A percentile compares a stretch with the other conserved stretches of the same genome.
Evolutionary conservation across 2,113 vertebrate genomes (phyloP).

Genomic region (Pristiophorus japonicus): DNA sequence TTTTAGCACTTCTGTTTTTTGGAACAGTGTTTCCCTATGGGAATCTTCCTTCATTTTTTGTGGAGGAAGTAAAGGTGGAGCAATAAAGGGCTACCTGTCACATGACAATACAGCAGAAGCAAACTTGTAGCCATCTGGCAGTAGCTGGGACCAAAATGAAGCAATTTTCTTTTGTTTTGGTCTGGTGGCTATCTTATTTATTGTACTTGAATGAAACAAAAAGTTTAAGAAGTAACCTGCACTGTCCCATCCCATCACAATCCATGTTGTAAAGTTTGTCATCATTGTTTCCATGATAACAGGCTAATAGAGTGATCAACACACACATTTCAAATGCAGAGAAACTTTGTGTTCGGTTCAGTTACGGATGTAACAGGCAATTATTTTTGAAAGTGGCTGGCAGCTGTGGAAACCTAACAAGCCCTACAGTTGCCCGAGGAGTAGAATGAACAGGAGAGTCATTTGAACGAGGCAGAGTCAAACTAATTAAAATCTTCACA

Average conservation of each 20-base stretch:
- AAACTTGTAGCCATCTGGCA: too few relatives aligned
- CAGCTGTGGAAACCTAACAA: not conserved
- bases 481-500: not conserved
- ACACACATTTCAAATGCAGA: not conserved
- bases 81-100: too few relatives aligned
- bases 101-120: too few relatives aligned
- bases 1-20: too few relatives aligned
- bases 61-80: too few relatives aligned
- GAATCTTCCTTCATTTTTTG: too few relatives aligned
- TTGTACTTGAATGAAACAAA: not conserved
- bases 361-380: not conserved
- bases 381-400: too few relatives aligned
- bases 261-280: not conserved
- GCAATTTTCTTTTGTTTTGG: not conserved
- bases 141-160: not conserved
- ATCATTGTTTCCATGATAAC: not conserved
- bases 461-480: not conserved
- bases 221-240: not conserved
- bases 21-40: too few relatives aligned
- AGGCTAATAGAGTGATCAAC: not conserved
- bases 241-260: not conserved
- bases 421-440: not conserved
- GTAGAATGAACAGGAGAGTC: not conserved
- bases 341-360: not conserved
- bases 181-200: not conserved